These are phyloP conservation scores for Verasper variegatus DNA, from an alignment of 2,113 vertebrate genomes.

Conservation along the genomic window DNA sequence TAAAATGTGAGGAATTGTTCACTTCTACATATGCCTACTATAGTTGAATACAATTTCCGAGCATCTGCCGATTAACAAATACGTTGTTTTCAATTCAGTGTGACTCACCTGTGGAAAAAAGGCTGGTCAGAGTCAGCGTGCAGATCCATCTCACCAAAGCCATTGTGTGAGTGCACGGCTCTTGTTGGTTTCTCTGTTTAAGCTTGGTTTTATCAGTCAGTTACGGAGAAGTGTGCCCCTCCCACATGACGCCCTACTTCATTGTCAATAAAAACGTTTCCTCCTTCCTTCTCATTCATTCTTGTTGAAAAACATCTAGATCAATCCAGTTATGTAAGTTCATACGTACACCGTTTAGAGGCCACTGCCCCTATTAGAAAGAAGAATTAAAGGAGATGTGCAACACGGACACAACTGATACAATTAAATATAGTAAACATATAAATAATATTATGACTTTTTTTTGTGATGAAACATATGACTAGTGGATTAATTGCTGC, in stretches of 20 bases:
- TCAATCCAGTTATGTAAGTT: neutral
- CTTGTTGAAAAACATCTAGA: neutral
- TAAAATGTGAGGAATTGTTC: neutral
- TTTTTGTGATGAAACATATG: neutral
- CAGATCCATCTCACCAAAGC: conserved; percentile 27
- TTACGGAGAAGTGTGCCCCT: neutral
- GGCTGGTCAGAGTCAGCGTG: neutral
- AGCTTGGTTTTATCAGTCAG: neutral
- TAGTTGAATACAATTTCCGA: neutral
- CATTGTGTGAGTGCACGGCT: conserved; percentile 42
- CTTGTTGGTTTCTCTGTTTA: conserved; percentile 34
- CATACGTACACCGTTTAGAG: neutral
- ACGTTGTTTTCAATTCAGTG: neutral
- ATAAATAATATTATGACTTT: neutral
- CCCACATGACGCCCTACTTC: neutral
- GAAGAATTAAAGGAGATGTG: neutral
- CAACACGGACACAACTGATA: neutral
- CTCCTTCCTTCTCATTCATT: conserved; percentile 9
- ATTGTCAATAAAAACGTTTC: neutral
- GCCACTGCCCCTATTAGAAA: neutral
- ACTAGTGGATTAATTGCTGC: neutral
- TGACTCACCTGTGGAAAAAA: conserved; percentile 59
- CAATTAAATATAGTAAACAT: neutral
- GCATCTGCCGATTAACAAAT: neutral
- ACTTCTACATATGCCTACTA: neutral